Evolutionary conservation across 2,888 invertebrate genomes (phyloP), one percentile per base, ranked within the genome.

Genomic region (Andrena praecox): DNA sequence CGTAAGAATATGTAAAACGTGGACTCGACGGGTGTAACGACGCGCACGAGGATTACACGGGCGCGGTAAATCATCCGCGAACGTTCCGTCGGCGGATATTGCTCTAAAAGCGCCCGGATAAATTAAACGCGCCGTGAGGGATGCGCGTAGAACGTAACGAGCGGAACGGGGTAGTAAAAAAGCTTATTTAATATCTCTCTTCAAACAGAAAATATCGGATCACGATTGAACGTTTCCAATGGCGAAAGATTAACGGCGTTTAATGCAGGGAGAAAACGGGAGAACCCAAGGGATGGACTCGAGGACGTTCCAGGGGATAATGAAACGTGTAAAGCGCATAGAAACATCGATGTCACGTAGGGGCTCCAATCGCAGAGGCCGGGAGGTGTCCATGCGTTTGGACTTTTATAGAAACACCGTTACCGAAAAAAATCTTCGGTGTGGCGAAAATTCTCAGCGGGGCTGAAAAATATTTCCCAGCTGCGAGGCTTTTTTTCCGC

Each of bases 1-100:
- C 24, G 35, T 12, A 16, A 29, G 76, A 60, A 42, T 77, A 75
- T 75, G 77, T 50, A 77, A 60, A 75, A 52, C 66, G 66, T 4
- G 52, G 10, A 3, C 52, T 20, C n/a, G n/a, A 27, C 7, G 6
- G 27, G 20, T 31, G 27, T 70, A 71, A 73, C 64, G 33, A 59
- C 12, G 27, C 27, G n/a, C 12, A 31, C 20, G 12, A 24, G 35
- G 66, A 74, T 77, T 66, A 66, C 59, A 33, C 16, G 8, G 16
- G 0, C n/a, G 5, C n/a, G 42, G 4, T 60, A 12, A 59, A 70
- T 67, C 59, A 33, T 50, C 7, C 24, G 29, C 2, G 20, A 56
- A 12, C 24, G n/a, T n/a, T 31, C 8, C 16, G 12, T 3, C 20
- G 35, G 35, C 16, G 31, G 63, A 20, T 24, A 20, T 20, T 24